Evolutionary conservation across 2,888 invertebrate species (phyloP), one percentile per base, ranked within the genome.

Genomic region (Amorpha juglandis): DNA sequence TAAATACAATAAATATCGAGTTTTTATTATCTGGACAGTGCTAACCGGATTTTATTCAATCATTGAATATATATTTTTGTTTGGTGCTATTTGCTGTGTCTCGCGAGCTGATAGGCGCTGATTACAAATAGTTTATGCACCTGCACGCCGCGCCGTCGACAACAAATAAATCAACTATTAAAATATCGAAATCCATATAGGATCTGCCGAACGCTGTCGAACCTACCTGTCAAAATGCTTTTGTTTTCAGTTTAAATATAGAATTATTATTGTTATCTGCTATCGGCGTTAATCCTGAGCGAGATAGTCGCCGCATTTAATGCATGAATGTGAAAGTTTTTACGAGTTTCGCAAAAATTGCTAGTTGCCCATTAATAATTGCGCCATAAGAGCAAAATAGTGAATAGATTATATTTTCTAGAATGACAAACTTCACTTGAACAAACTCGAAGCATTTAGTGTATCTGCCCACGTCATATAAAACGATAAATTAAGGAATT

Each of bases 321-420:
- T 74, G 74, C 71, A 74, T 78, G 73, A 77, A 78, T 75, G 74
- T 74, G 75, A 80, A 75, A 75, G 73, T 75, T 74, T 80, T 79
- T 79, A 77, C 74, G 69, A 77, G 70, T 67, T 70, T 77, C 69
- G 66, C 69, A 69, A 71, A 73, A 74, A 73, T 68, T 62, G 53
- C 47, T 65, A 38, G 67, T 64, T 64, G 68, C 51, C 67, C 38
- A 1, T 38, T 58, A 52, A 58, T 58, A 58, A 58, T 58, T 58
- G 19, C 11, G 19, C n/a, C 16, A 16, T 55, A 55, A 38, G 9
- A 16, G 58, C 19, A 42, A 58, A 58, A 19, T 19, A 58, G 42
- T 12, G 42, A 12, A 42, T 58, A 19, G 19, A 9, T 19, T 19
- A 38, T 12, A 16, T 42, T 42, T 58, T 19, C 19, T 42, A 42